These are phyloP conservation scores for Eupeodes luniger DNA, from an alignment of 2,888 invertebrate species.

Conservation along the genomic window DNA sequence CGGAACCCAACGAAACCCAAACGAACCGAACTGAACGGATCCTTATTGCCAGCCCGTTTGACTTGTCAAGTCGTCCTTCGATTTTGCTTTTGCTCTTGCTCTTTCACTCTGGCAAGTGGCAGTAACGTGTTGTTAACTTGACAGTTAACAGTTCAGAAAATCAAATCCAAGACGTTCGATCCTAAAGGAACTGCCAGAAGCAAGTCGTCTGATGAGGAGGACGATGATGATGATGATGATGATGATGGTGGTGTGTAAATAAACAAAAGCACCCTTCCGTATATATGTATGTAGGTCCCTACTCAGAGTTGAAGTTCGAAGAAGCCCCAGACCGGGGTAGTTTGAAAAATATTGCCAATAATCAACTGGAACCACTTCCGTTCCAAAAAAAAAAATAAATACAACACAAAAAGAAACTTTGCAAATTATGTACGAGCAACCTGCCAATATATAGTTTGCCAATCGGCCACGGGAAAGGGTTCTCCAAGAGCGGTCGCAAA, in stretches of 20 bases:
- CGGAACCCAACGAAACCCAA: conserved; percentile 21
- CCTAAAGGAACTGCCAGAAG: conserved; percentile 12
- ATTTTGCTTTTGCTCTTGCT: background rate
- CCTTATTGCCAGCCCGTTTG: conserved; percentile 45
- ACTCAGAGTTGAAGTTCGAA: too few species aligned
- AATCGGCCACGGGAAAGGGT: conserved; percentile 46
- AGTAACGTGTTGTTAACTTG: conserved; percentile 48
- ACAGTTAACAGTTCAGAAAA: conserved; percentile 57
- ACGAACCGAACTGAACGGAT: conserved; percentile 26
- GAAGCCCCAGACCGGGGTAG: background rate
- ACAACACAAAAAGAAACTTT: conserved; percentile 37
- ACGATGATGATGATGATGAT: too few species aligned
- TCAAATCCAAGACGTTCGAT: conserved; percentile 48
- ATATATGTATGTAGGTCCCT: too few species aligned
- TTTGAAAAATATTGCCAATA: conserved; percentile 66
- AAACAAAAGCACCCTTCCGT: conserved; percentile 45
- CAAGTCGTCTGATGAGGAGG: conserved; percentile 13
- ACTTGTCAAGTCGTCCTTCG: conserved; percentile 36
- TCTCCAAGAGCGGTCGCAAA: conserved; percentile 4
- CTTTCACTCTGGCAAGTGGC: conserved; percentile 1
- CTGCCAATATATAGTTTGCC: conserved; percentile 61
- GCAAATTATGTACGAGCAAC: conserved; percentile 64
- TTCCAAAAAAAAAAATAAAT: conserved; percentile 20
- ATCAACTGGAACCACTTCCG: conserved; percentile 75
- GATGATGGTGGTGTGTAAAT: conserved; percentile 45